Conservation (phyloP, 1,140 invertebrate species). For the Anagrus nilaparvatae region DNA sequence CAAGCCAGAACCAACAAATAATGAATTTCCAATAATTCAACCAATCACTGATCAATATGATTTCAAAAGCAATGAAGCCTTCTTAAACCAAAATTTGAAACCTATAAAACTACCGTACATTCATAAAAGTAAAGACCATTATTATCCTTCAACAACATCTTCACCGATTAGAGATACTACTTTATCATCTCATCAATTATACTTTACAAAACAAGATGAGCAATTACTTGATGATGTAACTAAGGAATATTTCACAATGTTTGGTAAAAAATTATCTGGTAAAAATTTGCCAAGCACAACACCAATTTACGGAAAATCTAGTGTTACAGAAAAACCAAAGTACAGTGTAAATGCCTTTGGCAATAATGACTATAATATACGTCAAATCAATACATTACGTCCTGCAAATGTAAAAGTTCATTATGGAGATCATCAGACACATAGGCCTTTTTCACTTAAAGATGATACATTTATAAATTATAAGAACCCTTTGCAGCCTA, state of each 20-base stretch:
- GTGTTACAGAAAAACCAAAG: slow-evolving; percentile 35
- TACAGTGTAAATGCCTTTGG: slow-evolving; percentile 25
- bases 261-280: slow-evolving; percentile 56
- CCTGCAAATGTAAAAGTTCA: slow-evolving; percentile 34
- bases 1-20: slow-evolving; percentile 29
- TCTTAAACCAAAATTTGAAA: slow-evolving; percentile 14
- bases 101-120: slow-evolving; percentile 14
- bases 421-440: slow-evolving; percentile 33
- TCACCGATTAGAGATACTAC: slow-evolving; percentile 38
- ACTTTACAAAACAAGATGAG: slow-evolving; percentile 63
- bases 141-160: slow-evolving; percentile 17
- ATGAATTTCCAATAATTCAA: slow-evolving; percentile 17
- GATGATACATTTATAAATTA: slow-evolving; percentile 54
- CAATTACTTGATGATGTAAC: slow-evolving; percentile 62
- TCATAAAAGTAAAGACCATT: slow-evolving; percentile 8
- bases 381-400: slow-evolving; percentile 30
- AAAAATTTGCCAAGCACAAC: slow-evolving; percentile 41
- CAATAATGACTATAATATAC: slow-evolving; percentile 24
- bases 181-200: slow-evolving; percentile 52
- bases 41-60: slow-evolving; percentile 21
- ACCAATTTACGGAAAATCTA: slow-evolving; percentile 43
- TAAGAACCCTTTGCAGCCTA: slow-evolving; percentile 43
- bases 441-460: slow-evolving; percentile 40
- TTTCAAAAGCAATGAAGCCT: slow-evolving; percentile 19
- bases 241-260: slow-evolving; percentile 65